Evolutionary conservation across 2,113 vertebrate species (phyloP).

Genomic region (Carlito syrichta): DNA sequence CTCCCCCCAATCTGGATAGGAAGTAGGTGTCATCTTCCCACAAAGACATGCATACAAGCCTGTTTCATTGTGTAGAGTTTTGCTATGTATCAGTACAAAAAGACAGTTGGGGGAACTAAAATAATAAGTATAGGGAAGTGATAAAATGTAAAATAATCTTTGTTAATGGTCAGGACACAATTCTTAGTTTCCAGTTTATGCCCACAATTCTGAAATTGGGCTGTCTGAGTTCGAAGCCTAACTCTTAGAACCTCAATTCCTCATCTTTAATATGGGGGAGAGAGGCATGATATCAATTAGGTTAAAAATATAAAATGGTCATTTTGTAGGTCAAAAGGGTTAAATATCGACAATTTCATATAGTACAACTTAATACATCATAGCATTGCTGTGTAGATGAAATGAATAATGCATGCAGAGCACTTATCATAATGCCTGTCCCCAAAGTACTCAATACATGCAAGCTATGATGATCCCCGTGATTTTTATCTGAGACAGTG

Average conservation of each 20-base stretch:
- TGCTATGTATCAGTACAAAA: neutral
- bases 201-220: neutral
- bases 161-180: neutral
- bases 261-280: neutral
- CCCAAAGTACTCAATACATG: neutral
- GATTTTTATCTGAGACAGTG: constrained; percentile 27
- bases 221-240: neutral
- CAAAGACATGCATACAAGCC: neutral
- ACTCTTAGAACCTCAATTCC: neutral
- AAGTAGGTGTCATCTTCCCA: neutral
- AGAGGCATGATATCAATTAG: neutral
- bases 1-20: neutral
- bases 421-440: constrained; percentile 30
- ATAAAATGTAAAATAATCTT: neutral
- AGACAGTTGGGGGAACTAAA: neutral
- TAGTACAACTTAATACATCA: constrained; percentile 47
- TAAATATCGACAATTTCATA: constrained; percentile 37
- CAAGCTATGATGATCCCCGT: neutral
- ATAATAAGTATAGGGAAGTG: neutral
- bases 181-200: neutral
- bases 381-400: neutral
- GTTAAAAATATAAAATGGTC: constrained; percentile 35
- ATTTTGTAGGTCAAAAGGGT: constrained; percentile 29
- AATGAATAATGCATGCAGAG: constrained; percentile 47
- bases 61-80: neutral